Conservation (phyloP, 2,113 vertebrate species). For the Phasianus colchicus region DNA sequence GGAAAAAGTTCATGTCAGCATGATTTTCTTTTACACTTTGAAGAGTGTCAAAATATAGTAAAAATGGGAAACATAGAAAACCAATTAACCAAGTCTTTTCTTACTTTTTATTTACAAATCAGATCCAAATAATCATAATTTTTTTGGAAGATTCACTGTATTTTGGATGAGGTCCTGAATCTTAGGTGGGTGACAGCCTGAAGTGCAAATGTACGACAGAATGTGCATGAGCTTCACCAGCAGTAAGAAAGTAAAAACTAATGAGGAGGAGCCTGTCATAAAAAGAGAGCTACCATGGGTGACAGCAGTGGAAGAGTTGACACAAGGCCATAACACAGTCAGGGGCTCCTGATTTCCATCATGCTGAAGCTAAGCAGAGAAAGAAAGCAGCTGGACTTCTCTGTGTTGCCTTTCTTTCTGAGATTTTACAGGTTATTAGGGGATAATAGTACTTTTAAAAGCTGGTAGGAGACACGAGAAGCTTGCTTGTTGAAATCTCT, state of each 20-base stretch:
- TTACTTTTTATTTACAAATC: neutral
- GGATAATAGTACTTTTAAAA: conserved; percentile 37
- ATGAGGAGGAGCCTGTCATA: conserved; percentile 18
- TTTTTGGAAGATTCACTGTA: neutral
- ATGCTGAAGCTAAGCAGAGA: neutral
- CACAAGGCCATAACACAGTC: neutral
- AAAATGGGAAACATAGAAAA: neutral
- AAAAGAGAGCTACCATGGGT: neutral
- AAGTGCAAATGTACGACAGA: neutral
- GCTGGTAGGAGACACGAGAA: conserved; percentile 18
- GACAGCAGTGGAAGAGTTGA: conserved; percentile 10
- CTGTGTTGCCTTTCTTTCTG: conserved; percentile 5
- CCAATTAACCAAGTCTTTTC: neutral
- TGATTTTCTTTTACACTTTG: neutral
- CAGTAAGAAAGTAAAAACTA: neutral
- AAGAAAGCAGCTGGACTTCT: conserved; percentile 23
- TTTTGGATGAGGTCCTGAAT: neutral
- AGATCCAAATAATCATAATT: neutral
- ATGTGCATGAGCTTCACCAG: neutral
- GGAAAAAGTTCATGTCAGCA: neutral
- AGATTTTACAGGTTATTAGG: conserved; percentile 35
- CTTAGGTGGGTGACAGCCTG: neutral
- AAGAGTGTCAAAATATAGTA: neutral
- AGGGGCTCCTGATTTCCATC: conserved; percentile 21
- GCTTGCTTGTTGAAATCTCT: conserved; percentile 5